Evolutionary conservation across 2,113 vertebrate genomes (phyloP).

Genomic region (Hucho hucho): DNA sequence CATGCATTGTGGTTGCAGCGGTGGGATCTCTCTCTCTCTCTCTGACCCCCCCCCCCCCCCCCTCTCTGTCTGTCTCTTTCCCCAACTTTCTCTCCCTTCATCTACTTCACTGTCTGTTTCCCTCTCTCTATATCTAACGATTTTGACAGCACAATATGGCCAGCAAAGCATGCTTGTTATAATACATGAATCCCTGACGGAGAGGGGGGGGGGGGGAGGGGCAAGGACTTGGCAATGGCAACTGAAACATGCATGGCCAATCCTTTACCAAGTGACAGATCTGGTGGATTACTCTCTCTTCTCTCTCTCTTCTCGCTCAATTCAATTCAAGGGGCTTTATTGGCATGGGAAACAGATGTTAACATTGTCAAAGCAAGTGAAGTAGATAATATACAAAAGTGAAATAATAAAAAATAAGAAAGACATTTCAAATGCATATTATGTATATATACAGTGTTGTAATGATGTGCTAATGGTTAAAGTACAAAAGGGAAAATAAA

Average conservation of each 20-base stretch:
- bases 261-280: not conserved
- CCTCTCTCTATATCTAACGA: not conserved
- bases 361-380: too few species aligned
- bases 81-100: not conserved
- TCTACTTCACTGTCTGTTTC: not conserved
- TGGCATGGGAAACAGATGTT: too few species aligned
- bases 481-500: too few species aligned
- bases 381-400: too few species aligned
- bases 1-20: too few species aligned
- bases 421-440: too few species aligned
- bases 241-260: not conserved
- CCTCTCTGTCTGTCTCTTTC: not conserved
- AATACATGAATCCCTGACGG: slow-evolving; percentile 28
- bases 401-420: too few species aligned
- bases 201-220: not conserved
- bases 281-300: slow-evolving; percentile 8
- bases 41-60: too few species aligned
- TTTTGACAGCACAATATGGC: slow-evolving; percentile 38
- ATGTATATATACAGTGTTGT: too few species aligned
- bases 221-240: not conserved
- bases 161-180: slow-evolving; percentile 15
- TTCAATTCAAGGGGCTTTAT: too few species aligned
- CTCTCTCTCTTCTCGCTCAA: too few species aligned
- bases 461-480: too few species aligned
- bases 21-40: not conserved